Percentiles rank a stretch among this genome's conserved stretches.
Evolutionary conservation across 2,797 vertebrate genomes (phyloP).

Genomic region (Mus caroli): DNA sequence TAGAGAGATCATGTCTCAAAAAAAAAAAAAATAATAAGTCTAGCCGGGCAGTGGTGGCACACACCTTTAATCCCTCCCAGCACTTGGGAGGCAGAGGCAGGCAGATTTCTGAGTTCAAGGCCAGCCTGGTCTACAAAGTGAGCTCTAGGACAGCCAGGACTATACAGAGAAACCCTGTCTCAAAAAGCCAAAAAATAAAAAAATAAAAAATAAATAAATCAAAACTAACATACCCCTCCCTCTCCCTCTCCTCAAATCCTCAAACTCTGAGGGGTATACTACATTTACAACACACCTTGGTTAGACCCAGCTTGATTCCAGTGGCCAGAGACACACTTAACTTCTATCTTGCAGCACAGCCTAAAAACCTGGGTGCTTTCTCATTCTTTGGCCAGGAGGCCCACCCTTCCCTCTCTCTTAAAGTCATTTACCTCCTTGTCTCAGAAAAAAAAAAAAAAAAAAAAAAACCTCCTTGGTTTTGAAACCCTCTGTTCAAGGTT

Average conservation of each 20-base stretch:
- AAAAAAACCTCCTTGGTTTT: background rate
- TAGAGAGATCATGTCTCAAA: background rate
- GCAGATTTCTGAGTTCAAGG: no score
- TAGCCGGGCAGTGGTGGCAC: no score
- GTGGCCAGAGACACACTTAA: background rate
- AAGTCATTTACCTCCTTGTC: background rate
- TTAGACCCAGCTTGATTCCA: background rate
- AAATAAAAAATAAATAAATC: background rate
- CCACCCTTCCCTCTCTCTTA: no score
- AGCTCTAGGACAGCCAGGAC: no score
- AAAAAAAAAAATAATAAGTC: background rate
- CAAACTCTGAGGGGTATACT: background rate
- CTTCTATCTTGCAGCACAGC: accelerated
- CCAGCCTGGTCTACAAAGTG: no score
- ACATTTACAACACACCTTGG: background rate
- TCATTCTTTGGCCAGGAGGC: background rate
- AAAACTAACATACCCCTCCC: no score
- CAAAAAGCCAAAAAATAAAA: background rate
- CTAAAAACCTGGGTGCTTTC: background rate
- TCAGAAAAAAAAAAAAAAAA: background rate
- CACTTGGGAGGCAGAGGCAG: no score
- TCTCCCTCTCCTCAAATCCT: background rate
- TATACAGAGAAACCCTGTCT: background rate
- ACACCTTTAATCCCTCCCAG: no score
- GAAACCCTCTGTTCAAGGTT: background rate